Evolutionary conservation across 2,797 vertebrate genomes (phyloP).

Genomic region (Diplodus puntazzo): DNA sequence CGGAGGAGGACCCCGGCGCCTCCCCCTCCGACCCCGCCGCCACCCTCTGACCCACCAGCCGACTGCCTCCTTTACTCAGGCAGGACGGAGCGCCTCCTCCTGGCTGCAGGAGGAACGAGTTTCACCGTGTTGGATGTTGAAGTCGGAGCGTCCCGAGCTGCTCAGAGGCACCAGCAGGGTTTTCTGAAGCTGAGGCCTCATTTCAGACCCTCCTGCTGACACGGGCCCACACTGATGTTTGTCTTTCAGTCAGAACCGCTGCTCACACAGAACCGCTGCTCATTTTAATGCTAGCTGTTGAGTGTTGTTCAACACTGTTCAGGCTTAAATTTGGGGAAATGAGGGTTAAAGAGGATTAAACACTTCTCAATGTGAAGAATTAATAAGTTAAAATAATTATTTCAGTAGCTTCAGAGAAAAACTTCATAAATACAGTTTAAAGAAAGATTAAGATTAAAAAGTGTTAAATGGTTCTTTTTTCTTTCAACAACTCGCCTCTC

Average conservation of each 20-base stretch:
- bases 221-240: neutral
- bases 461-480: too few species aligned
- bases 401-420: too few species aligned
- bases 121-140: conserved; percentile 23
- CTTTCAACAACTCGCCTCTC: too few species aligned
- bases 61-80: conserved; percentile 11
- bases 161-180: neutral
- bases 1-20: conserved; percentile 9
- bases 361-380: too few species aligned
- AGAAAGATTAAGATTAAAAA: too few species aligned
- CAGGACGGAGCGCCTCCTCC: conserved; percentile 40
- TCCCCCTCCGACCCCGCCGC: conserved; percentile 1
- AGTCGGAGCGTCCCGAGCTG: conserved; percentile 18
- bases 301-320: too few species aligned
- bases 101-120: conserved; percentile 27
- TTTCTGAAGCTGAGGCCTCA: conserved; percentile 8
- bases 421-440: too few species aligned
- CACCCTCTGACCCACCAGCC: conserved; percentile 3
- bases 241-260: neutral
- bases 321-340: neutral
- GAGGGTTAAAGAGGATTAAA: neutral
- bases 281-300: neutral
- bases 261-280: neutral
- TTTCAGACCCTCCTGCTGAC: neutral
- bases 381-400: too few species aligned